These are phyloP conservation scores for Portevinia maculata DNA, from an alignment of 2,888 invertebrate genomes.

Conservation along the genomic window DNA sequence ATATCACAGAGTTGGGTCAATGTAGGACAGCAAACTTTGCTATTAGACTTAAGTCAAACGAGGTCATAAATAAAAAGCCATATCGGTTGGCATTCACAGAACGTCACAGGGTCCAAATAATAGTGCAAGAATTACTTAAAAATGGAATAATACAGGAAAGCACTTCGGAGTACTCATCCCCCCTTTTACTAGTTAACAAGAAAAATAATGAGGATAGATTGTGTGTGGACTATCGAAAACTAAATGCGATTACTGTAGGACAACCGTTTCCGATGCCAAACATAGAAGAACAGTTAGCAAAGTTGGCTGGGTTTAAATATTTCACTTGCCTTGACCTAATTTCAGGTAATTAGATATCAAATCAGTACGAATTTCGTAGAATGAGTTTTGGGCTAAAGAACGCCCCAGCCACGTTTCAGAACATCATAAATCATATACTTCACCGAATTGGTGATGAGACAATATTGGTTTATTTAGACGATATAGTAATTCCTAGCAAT, in stretches of 20 bases:
- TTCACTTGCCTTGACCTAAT: constrained; percentile 33
- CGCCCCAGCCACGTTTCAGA: constrained; percentile 26
- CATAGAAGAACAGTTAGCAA: constrained; percentile 22
- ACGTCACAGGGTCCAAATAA: constrained; percentile 16
- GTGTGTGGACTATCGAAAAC: not conserved
- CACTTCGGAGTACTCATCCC: constrained; percentile 31
- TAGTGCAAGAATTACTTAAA: constrained; percentile 28
- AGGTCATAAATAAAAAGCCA: not conserved
- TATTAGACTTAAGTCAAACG: not conserved
- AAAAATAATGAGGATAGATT: constrained; percentile 12
- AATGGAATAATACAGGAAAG: constrained; percentile 35
- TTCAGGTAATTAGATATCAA: constrained; percentile 21
- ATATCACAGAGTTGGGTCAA: constrained; percentile 5
- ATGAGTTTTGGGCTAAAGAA: constrained; percentile 45
- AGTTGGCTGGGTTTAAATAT: constrained; percentile 22
- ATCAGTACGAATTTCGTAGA: constrained; percentile 24
- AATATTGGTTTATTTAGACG: constrained; percentile 19
- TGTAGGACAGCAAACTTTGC: constrained; percentile 7
- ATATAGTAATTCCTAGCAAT: constrained; percentile 25
- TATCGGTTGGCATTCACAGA: constrained; percentile 2
- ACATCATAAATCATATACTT: constrained; percentile 14
- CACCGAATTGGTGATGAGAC: constrained; percentile 7
- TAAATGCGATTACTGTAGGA: constrained; percentile 4
- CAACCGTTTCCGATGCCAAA: constrained; percentile 34
- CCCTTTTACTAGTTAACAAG: constrained; percentile 29